Evolutionary conservation across 30 jellyfish, hydroid and myxozoan species (phyloP).

Genomic region (Cassiopea andromeda): DNA sequence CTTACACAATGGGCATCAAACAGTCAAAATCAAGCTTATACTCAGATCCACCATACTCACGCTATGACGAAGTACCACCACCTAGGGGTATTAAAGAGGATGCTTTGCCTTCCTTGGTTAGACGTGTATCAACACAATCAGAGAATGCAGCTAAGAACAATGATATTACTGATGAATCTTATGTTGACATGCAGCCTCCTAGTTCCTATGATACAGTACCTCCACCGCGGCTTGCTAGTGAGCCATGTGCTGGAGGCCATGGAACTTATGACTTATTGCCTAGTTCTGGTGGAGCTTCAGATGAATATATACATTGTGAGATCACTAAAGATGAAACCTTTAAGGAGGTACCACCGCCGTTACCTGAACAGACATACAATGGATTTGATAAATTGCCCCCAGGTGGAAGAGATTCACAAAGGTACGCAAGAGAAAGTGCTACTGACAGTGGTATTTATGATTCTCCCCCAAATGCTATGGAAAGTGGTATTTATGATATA

Average conservation of each 20-base stretch:
- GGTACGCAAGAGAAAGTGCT: slow-evolving; percentile 2
- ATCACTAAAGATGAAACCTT: not conserved
- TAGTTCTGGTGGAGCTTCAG: slow-evolving; percentile 19
- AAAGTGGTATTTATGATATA: slow-evolving; percentile 19
- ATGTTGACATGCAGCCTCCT: slow-evolving; percentile 58
- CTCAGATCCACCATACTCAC: not conserved
- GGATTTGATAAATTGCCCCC: slow-evolving; percentile 63
- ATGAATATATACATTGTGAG: slow-evolving; percentile 41
- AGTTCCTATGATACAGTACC: slow-evolving; percentile 66
- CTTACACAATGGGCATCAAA: not conserved
- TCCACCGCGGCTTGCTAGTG: slow-evolving; percentile 30
- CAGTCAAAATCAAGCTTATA: slow-evolving; percentile 7
- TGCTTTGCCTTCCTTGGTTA: not conserved
- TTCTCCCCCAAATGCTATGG: slow-evolving; percentile 6
- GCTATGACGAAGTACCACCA: slow-evolving; percentile 54
- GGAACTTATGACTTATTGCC: slow-evolving; percentile 63
- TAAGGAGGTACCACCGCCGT: slow-evolving; percentile 35
- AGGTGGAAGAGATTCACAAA: not conserved
- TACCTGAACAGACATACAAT: slow-evolving; percentile 63
- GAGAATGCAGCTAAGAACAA: slow-evolving; percentile 49
- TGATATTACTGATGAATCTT: slow-evolving; percentile 54
- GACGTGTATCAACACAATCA: slow-evolving; percentile 23
- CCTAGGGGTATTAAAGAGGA: slow-evolving; percentile 33
- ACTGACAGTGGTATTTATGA: slow-evolving; percentile 35
- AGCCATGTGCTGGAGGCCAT: not conserved